Percentiles rank a stretch among this genome's conserved stretches.
phyloP scores from a whole-genome alignment of 2,888 invertebrate species.

The Acanthacorydalis orientalis region DNA sequence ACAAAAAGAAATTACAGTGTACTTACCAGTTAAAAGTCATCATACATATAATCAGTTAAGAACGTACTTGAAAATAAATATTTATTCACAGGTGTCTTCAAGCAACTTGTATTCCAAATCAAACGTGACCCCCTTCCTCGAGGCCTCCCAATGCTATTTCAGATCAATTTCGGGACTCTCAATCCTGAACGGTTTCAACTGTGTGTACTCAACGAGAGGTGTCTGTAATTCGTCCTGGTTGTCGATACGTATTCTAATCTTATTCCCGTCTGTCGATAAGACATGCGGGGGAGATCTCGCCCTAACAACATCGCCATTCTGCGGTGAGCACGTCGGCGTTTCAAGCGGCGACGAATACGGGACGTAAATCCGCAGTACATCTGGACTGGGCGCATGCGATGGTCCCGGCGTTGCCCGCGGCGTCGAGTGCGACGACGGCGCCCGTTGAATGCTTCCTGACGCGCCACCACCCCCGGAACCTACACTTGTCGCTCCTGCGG shows the following conservation, averaged over 20 bases:
- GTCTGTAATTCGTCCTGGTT: conserved; percentile 50
- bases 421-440: conserved; percentile 40
- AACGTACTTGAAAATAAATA: no score
- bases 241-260: conserved; percentile 53
- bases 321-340: conserved; percentile 30
- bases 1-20: no score
- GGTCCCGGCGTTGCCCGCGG: conserved; percentile 48
- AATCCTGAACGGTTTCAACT: conserved; percentile 24
- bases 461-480: conserved; percentile 32
- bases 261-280: conserved; percentile 41
- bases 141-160: conserved; percentile 12
- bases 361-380: conserved; percentile 63
- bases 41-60: no score
- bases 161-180: conserved; percentile 24
- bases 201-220: conserved; percentile 42
- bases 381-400: conserved; percentile 46
- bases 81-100: no score
- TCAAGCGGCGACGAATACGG: conserved; percentile 50
- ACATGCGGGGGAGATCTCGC: conserved; percentile 32
- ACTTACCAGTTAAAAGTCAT: no score
- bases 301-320: conserved; percentile 28
- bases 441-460: conserved; percentile 30
- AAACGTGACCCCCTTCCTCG: no score
- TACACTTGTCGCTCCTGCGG: conserved; percentile 36
- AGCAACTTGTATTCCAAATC: no score